phyloP scores from a whole-genome alignment of 2,113 vertebrate genomes.

The Podocnemis expansa region DNA sequence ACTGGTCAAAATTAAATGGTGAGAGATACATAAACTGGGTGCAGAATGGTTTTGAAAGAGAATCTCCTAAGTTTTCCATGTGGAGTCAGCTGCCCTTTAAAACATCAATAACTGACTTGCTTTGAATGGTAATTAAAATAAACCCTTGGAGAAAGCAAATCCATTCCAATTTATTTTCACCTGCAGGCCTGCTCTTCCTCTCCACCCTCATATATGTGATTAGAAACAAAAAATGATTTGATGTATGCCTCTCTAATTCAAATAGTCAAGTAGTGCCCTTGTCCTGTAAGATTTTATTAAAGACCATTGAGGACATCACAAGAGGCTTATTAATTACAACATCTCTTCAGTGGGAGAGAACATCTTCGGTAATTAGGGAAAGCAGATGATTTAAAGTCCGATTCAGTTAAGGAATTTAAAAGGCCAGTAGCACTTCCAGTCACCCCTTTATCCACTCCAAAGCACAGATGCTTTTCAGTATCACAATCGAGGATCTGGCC shows the following conservation, averaged over 20 bases:
- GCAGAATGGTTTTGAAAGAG: not conserved
- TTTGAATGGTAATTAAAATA: conserved; percentile 40
- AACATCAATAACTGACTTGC: not conserved
- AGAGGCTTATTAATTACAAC: conserved; percentile 2
- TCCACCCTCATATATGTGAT: not conserved
- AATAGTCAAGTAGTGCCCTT: not conserved
- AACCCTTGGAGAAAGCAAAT: conserved; percentile 30
- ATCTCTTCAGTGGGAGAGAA: not conserved
- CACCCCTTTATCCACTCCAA: not conserved
- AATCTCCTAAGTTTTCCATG: not conserved
- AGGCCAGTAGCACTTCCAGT: not conserved
- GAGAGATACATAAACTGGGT: not conserved
- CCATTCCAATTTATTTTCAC: not conserved
- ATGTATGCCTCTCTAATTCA: not conserved
- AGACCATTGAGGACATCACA: conserved; percentile 7
- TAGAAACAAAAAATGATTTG: not conserved
- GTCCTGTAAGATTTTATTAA: not conserved
- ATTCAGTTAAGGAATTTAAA: not conserved
- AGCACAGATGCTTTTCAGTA: not conserved
- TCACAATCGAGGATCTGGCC: not conserved
- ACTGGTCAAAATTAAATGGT: not conserved
- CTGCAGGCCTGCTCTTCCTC: not conserved
- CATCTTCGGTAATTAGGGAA: conserved; percentile 4
- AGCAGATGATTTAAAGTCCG: not conserved
- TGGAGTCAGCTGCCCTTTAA: not conserved